Percentiles rank a stretch among this genome's conserved stretches.
Evolutionary conservation across 2,888 invertebrate species (phyloP).

Genomic region (Cantharis flavilabris): DNA sequence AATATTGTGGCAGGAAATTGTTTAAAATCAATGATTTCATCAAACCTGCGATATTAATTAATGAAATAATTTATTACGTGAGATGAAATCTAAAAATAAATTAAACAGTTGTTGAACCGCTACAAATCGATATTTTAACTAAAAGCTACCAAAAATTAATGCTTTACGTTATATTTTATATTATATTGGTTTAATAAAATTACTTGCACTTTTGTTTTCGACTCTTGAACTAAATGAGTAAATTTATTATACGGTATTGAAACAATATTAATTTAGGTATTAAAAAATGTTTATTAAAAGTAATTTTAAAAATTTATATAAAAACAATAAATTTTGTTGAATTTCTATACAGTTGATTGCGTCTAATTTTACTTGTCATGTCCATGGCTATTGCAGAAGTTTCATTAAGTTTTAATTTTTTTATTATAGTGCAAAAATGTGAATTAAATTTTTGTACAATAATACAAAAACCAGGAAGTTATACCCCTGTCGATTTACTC

Average conservation of each 20-base stretch:
- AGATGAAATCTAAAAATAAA: background rate
- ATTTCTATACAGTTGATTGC: background rate
- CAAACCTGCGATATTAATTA: background rate
- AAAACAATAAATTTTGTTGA: background rate
- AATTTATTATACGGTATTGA: background rate
- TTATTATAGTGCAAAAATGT: background rate
- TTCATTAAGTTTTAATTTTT: background rate
- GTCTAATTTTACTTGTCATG: background rate
- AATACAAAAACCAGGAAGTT: background rate
- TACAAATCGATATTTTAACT: background rate
- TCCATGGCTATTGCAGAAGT: background rate
- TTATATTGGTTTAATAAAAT: background rate
- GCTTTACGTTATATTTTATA: no score
- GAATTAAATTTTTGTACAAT: background rate
- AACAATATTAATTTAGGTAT: background rate
- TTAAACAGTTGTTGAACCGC: background rate
- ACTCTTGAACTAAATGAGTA: background rate
- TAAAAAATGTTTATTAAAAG: background rate
- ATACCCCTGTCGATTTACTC: background rate
- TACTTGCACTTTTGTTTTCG: background rate
- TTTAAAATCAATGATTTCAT: background rate
- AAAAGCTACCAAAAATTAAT: background rate
- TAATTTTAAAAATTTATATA: background rate
- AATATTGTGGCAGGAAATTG: background rate
- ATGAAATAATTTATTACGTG: background rate